phyloP scores from a whole-genome alignment of 2,113 vertebrate genomes.

The Dasyornis broadbenti region DNA sequence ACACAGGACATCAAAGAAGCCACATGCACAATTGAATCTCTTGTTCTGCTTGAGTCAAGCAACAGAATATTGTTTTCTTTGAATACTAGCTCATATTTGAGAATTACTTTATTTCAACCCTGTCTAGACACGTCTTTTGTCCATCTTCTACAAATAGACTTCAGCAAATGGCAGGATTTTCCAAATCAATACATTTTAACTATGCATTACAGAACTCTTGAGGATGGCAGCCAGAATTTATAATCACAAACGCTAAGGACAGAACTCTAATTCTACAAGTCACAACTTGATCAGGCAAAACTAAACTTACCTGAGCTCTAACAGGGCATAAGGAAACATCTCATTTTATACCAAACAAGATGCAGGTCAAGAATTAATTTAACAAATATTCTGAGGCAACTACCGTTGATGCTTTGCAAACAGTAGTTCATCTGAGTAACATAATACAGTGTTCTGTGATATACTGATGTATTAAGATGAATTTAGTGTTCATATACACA shows the following conservation, averaged over 20 bases:
- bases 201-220: not conserved
- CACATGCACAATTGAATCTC: not conserved
- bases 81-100: not conserved
- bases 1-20: not conserved
- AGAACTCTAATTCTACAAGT: not conserved
- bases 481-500: not conserved
- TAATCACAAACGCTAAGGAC: not conserved
- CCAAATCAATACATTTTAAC: not conserved
- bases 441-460: not conserved
- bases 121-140: not conserved
- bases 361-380: not conserved
- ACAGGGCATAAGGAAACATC: not conserved
- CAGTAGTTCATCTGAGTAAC: not conserved
- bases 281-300: not conserved
- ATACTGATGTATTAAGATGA: not conserved
- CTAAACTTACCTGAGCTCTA: not conserved
- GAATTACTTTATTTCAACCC: not conserved
- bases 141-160: not conserved
- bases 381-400: not conserved
- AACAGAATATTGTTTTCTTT: not conserved
- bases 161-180: not conserved
- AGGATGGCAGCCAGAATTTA: not conserved
- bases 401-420: not conserved
- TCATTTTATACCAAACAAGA: not conserved
- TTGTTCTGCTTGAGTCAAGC: not conserved